Conservation (phyloP, 2,113 vertebrate genomes). For the Baryphthengus martii region DNA sequence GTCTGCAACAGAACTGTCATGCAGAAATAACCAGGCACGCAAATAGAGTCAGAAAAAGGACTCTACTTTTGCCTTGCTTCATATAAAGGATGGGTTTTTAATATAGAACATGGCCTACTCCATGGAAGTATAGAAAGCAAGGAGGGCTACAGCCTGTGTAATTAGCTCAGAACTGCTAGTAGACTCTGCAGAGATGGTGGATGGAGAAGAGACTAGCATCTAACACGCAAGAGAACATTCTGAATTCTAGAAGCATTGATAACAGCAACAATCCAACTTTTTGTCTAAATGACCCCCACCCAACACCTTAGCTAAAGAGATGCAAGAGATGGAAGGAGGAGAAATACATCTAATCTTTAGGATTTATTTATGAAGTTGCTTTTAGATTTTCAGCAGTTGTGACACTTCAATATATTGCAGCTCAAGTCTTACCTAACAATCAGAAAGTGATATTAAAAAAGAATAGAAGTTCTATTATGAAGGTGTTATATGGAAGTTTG, state of each 20-base stretch:
- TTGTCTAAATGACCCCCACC: rapidly evolving
- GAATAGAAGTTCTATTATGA: background rate
- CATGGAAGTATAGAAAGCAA: background rate
- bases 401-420: background rate
- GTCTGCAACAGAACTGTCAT: background rate
- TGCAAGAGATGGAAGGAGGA: background rate
- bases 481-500: background rate
- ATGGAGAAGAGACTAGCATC: background rate
- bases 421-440: background rate
- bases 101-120: background rate
- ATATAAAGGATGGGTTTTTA: background rate
- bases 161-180: background rate
- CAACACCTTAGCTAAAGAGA: background rate
- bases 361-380: background rate
- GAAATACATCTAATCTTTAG: background rate
- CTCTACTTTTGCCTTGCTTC: background rate
- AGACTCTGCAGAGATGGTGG: background rate
- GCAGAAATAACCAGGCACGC: background rate
- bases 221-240: background rate
- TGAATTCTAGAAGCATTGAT: background rate
- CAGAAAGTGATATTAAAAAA: background rate
- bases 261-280: background rate
- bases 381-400: background rate
- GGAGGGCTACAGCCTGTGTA: background rate
- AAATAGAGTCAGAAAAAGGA: background rate